Evolutionary conservation across 2,113 vertebrate genomes (phyloP).

Genomic region (Melanerpes formicivorus): DNA sequence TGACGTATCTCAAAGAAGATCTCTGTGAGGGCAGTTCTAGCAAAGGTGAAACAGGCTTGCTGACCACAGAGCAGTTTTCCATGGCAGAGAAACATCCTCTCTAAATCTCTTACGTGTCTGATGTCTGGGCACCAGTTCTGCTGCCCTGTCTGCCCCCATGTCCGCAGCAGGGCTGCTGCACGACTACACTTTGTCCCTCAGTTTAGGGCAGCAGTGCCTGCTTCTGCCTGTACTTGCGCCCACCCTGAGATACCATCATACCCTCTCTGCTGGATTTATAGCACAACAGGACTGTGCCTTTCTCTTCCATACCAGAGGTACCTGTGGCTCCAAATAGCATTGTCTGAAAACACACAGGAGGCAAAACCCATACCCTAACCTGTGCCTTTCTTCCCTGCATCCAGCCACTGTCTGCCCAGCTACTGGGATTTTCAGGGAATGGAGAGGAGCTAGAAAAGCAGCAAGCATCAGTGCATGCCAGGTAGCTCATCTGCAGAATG

Average conservation of each 20-base stretch:
- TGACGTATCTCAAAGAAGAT: not conserved
- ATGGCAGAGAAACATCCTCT: not conserved
- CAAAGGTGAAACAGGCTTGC: accelerated
- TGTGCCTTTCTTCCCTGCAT: accelerated
- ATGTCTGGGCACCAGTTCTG: not conserved
- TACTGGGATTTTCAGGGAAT: not conserved
- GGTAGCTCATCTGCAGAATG: not conserved
- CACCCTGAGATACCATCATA: not conserved
- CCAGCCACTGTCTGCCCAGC: not conserved
- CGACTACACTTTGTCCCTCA: not conserved
- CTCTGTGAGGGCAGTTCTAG: not conserved
- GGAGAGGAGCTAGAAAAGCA: not conserved
- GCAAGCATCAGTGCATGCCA: not conserved
- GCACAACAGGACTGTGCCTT: not conserved
- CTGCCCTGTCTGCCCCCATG: not conserved
- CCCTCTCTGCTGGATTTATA: not conserved
- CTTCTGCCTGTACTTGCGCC: not conserved
- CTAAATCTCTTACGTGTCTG: not conserved
- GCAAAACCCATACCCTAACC: not conserved
- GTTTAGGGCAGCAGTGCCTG: not conserved
- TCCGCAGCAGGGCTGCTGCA: not conserved
- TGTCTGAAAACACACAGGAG: not conserved
- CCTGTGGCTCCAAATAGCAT: not conserved
- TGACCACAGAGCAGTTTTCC: not conserved
- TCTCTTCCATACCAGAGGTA: not conserved